Percentiles rank a stretch among this genome's conserved stretches.
phyloP scores from a whole-genome alignment of 2,797 vertebrate species.

The Lepidocolaptes lacrymiger region DNA sequence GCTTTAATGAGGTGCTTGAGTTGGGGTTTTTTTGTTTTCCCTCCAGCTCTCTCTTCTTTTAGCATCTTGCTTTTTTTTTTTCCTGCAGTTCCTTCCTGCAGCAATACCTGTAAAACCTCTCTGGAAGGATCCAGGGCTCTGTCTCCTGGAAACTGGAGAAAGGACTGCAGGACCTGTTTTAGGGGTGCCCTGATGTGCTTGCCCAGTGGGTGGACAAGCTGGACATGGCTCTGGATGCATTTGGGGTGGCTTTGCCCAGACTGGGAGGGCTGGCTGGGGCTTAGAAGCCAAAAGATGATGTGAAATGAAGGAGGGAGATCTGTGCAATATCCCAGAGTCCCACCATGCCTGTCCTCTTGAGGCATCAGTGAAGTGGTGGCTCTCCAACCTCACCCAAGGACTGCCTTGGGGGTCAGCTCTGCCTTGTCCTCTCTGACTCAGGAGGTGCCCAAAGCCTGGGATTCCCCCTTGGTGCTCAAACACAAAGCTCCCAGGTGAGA shows the following conservation, averaged over 20 bases:
- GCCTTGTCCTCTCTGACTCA: background rate
- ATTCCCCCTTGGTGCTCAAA: background rate
- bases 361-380: too few relatives aligned
- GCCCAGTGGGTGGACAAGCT: rapidly evolving
- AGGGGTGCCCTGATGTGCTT: background rate
- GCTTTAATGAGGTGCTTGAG: background rate
- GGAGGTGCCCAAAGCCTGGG: background rate
- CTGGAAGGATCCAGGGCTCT: background rate
- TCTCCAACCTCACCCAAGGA: background rate
- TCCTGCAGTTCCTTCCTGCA: background rate
- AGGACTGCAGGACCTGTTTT: background rate
- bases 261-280: background rate
- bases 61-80: background rate
- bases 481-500: background rate
- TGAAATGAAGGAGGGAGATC: background rate
- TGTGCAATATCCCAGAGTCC: background rate
- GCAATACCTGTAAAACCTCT: background rate
- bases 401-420: background rate
- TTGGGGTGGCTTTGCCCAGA: background rate
- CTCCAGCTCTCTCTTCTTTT: background rate
- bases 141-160: background rate
- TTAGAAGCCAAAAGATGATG: background rate
- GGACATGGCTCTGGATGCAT: background rate
- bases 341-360: background rate
- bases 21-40: background rate